These are phyloP conservation scores for Sebastes matsubarae DNA, from an alignment of 2,797 vertebrate genomes.

Conservation along the genomic window DNA sequence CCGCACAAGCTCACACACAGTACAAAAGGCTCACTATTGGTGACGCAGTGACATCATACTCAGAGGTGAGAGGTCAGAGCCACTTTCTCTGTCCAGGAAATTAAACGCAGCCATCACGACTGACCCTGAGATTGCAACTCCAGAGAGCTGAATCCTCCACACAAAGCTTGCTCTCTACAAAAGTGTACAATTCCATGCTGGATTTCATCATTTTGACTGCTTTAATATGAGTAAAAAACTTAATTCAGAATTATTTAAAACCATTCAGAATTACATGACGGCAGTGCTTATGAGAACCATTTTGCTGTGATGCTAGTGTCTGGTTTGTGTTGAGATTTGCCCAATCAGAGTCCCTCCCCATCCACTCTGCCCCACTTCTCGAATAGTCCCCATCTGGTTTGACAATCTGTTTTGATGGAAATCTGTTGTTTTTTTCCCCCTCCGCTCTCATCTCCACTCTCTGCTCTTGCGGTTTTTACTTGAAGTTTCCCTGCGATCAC, in stretches of 20 bases:
- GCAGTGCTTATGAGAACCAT: conserved; percentile 47
- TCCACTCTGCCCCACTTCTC: conserved; percentile 79
- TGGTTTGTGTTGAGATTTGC: conserved; percentile 68
- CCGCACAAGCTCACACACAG: not conserved
- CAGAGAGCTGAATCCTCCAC: not conserved
- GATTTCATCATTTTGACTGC: conserved; percentile 8
- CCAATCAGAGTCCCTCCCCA: conserved; percentile 75
- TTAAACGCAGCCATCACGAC: conserved; percentile 40
- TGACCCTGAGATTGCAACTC: conserved; percentile 27
- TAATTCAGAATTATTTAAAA: conserved; percentile 60
- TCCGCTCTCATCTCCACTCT: conserved; percentile 65
- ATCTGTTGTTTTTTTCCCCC: conserved; percentile 74
- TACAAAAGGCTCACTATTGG: not conserved
- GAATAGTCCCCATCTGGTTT: conserved; percentile 83
- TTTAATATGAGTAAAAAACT: conserved; percentile 45
- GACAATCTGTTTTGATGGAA: conserved; percentile 86
- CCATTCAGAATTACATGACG: conserved; percentile 59
- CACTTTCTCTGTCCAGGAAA: conserved; percentile 54
- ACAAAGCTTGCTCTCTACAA: conserved; percentile 6
- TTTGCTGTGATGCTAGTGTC: conserved; percentile 56
- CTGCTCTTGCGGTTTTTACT: conserved; percentile 61
- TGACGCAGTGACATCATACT: conserved; percentile 28
- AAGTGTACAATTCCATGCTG: not conserved
- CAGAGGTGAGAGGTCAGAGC: conserved; percentile 42
- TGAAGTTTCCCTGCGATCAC: conserved; percentile 72